Evolutionary conservation across 2,888 invertebrate genomes (phyloP), one percentile per base, ranked within the genome.

Genomic region (Tanypteryx hageni): DNA sequence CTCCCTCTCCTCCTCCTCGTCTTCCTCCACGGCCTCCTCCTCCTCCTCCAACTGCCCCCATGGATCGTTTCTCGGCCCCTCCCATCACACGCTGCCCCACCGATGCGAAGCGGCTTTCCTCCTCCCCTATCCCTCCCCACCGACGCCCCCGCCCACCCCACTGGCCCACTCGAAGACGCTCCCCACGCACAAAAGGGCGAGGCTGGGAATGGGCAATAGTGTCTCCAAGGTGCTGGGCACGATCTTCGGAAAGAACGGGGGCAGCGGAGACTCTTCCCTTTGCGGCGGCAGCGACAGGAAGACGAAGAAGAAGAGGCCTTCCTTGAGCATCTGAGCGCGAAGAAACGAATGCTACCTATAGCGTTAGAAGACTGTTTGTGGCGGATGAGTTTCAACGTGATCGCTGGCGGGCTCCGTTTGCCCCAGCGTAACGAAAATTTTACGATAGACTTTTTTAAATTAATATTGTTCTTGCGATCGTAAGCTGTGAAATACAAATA

Each of bases 181-280:
- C 18, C 83, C 83, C 10, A 57, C 83, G 0, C 64, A 89, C 44
- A 89, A 89, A 44, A 64, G 89, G 68, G 44, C 89, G 18, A 27
- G 89, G 4, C 86, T 92, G 7, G 92, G 92, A 11, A 31, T 92
- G 56, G 89, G 89, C 58, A 92, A 92, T 76, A 92, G 92, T 56
- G 92, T 92, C 16, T 92, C 92, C 31, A 92, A 86, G 68, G 92
- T 92, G 14, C 96, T 97, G 94, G 97, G 97, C 92, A 97, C 97
- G 95, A 97, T 97, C 95, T 97, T 97, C 94, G 97, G 97, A 83
- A 97, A 97, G 95, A 97, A 97, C 95, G 97, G 96, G 10, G 92
- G 92, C 22, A 82, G 58, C 31, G 31, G 44, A 0, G 64, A 83
- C 14, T 68, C 56, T 1, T 58, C 59, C 44, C 27, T 27, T n/a